These are phyloP conservation scores for Myiothlypis chrysogaster DNA, from an alignment of 2,797 vertebrate genomes.

Conservation along the genomic window DNA sequence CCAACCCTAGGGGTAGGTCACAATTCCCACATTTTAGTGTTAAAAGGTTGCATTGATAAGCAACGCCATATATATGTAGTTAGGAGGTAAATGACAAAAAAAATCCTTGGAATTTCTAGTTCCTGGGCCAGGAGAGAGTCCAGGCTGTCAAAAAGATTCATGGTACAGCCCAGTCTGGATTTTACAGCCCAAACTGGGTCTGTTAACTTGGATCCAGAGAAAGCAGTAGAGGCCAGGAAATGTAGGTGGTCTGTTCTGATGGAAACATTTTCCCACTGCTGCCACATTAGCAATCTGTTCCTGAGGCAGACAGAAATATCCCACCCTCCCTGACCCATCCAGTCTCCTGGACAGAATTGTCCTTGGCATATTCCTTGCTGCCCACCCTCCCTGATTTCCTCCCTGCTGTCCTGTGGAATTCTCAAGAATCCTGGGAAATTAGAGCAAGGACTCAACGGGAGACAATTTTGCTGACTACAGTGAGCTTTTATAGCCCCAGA, in stretches of 20 bases:
- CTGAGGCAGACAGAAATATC: not conserved
- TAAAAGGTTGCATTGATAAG: not conserved
- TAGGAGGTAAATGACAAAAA: not conserved
- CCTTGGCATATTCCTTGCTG: not conserved
- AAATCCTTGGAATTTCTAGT: not conserved
- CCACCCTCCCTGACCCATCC: not conserved
- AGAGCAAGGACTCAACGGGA: constrained; percentile 1
- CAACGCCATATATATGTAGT: not conserved
- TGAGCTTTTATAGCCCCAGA: constrained; percentile 47
- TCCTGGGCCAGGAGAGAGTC: not conserved
- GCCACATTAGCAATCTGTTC: not conserved
- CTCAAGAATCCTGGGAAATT: constrained; percentile 1
- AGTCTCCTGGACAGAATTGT: not conserved
- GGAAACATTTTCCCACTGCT: not conserved
- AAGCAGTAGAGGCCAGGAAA: not conserved
- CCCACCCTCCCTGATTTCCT: not conserved
- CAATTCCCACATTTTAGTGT: not conserved
- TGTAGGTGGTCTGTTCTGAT: not conserved
- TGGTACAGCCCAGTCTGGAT: not conserved
- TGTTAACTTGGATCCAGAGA: not conserved
- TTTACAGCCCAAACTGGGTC: not conserved
- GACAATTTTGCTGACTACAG: constrained; percentile 46
- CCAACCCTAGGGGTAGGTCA: not conserved
- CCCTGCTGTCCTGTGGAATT: not conserved
- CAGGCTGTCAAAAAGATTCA: not conserved